Evolutionary conservation across 2,113 vertebrate genomes (phyloP), one percentile per base, ranked within the genome.

Genomic region (Perccottus glenii): DNA sequence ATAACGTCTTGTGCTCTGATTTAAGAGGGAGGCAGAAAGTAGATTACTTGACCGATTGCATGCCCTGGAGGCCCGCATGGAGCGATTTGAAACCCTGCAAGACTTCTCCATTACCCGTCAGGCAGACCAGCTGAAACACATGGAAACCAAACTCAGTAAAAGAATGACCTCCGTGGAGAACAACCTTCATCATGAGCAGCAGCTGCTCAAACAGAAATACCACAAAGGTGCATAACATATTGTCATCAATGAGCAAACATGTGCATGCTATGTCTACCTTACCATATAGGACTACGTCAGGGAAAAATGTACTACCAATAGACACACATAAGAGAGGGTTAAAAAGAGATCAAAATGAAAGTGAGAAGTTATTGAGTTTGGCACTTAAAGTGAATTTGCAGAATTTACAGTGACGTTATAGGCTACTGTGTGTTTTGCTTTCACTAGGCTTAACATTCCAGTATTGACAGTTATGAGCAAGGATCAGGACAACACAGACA

Each of bases 161-260:
- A 93, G 83, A 75, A 82, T 94, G 44, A 75, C 27, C 51, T 88
- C 83, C 58, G 60, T 94, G 77, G 92, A 95, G 92, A 90, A 82
- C 59, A 74, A 77, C 67, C 81, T 96, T 46, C 91, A 91, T 84
- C 82, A 81, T 42, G 92, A 94, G 78, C 75, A 94, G 73, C 90
- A 94, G 78, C 89, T 93, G 90, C 91, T 94, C 64, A 91, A 92
- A 74, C 90, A 67, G 46, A 91, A 96, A 51, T 93, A 94, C 65
- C 91, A 91, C 85, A 90, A 92, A 91, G 93, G 94, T 95, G 76
- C 33, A 1, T 47, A 35, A 19, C 52, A 15, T 4, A 12, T 77
- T 84, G 75, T 85, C 84, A 85, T 55, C 68, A 36, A 42, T 52
- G 43, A 63, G 72, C 38, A 87, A 86, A 86, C 76, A 75, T 7